These are phyloP conservation scores for Heterotilapia buettikoferi DNA, from an alignment of 2,113 vertebrate genomes.

Conservation along the genomic window DNA sequence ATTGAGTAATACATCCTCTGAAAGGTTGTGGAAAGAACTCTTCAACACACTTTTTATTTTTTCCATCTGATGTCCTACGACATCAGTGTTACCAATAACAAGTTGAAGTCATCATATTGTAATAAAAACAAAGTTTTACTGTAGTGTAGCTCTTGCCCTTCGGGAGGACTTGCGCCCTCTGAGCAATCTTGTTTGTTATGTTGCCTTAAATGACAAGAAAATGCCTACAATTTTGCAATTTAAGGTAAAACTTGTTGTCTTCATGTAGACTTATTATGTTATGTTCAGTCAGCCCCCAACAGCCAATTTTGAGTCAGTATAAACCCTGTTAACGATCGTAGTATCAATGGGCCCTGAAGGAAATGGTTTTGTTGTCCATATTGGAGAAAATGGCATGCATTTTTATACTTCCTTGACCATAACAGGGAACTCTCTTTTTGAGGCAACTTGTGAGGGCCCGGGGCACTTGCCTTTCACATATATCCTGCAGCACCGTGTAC, in stretches of 20 bases:
- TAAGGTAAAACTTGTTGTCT: not conserved
- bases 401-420: not conserved
- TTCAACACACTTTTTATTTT: not conserved
- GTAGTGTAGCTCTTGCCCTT: not conserved
- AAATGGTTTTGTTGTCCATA: not conserved
- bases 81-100: not conserved
- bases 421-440: not conserved
- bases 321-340: not conserved
- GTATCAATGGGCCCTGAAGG: not conserved
- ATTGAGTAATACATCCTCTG: not conserved
- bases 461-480: not conserved
- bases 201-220: not conserved
- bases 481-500: not conserved
- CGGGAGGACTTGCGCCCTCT: not conserved
- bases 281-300: not conserved
- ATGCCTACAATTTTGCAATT: not conserved
- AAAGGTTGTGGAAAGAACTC: not conserved
- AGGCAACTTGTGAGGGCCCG: not conserved
- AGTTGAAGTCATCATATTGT: not conserved
- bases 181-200: not conserved
- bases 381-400: not conserved
- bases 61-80: accelerated
- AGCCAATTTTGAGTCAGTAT: not conserved
- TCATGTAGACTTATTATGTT: not conserved
- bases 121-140: not conserved